Base-by-base conservation (phyloP, 2,888 invertebrate genomes). In the Oxytorus armatus region DNA sequence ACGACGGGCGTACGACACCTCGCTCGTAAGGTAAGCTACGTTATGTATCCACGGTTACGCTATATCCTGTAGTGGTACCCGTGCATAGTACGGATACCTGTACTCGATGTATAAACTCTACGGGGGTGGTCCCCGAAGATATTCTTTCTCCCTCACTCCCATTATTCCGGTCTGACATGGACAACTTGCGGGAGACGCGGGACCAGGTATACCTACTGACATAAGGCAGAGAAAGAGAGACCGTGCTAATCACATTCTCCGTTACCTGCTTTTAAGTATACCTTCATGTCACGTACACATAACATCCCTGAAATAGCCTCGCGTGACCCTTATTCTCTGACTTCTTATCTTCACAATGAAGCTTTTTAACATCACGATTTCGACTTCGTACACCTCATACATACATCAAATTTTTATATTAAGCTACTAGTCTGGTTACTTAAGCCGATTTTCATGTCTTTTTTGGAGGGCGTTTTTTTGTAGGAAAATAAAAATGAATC, bases 101-200 rank as follows among this genome's bases (percentile, higher is more conserved):
- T 77, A 79, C 74, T 57, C 65, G 65, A 55, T 51, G 80, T 68
- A 55, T 76, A 65, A 78, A 69, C 69, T 79, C 87, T 59, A 87
- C 85, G 86, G 86, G 88, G 88, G 88, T 88, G 88, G 88, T 88
- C 88, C 84, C 83, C 51, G 75, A 47, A 51, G 66, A 68, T n/a
- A n/a, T 47, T 21, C 68, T 73, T 59, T 36, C 63, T 77, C 68
- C 23, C 79, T 75, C 53, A 39, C 73, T 69, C 70, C 66, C 66
- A 66, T 78, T 78, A 42, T 79, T 63, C 57, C 21, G 21, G 14
- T 36, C 72, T 69, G 69, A 57, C 63, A 63, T 23, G 55, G 44
- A 68, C 66, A 73, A 63, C 49, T 55, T 36, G 29, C 42, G 39
- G 25, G 42, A 73, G 49, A 72, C 25, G 66, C 42, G 14, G 55